phyloP scores from a whole-genome alignment of 2,888 invertebrate genomes.

The Odontomyia ornata region DNA sequence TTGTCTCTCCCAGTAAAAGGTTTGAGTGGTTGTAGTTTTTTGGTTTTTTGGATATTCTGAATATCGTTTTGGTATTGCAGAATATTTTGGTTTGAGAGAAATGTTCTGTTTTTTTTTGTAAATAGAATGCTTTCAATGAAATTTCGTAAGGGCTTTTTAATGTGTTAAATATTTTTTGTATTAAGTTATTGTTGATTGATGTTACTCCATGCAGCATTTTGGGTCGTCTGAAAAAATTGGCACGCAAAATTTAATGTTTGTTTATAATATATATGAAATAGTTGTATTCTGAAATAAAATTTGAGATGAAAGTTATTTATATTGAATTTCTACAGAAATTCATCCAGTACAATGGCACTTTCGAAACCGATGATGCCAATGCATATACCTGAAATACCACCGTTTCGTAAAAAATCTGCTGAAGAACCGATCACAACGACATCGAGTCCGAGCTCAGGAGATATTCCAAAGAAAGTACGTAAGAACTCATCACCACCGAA shows the following conservation, averaged over 20 bases:
- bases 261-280: conserved; percentile 28
- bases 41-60: background rate
- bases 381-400: conserved; percentile 65
- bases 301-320: background rate
- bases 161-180: background rate
- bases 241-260: conserved; percentile 8
- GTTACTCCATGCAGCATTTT: background rate
- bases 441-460: conserved; percentile 48
- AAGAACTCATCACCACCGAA: conserved; percentile 56
- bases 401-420: conserved; percentile 61
- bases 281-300: background rate
- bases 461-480: conserved; percentile 47
- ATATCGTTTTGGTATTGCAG: background rate
- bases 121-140: conserved; percentile 7
- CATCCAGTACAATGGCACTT: conserved; percentile 53
- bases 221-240: background rate
- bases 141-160: background rate
- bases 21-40: background rate
- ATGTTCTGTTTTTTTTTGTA: too few species aligned
- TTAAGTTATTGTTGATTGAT: background rate
- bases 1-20: background rate
- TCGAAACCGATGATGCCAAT: conserved; percentile 62
- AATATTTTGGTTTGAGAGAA: too few species aligned
- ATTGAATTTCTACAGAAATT: conserved; percentile 24
- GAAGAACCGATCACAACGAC: conserved; percentile 45